Evolutionary conservation across 2,113 vertebrate species (phyloP), one percentile per base, ranked within the genome.

Genomic region (Peromyscus leucopus): DNA sequence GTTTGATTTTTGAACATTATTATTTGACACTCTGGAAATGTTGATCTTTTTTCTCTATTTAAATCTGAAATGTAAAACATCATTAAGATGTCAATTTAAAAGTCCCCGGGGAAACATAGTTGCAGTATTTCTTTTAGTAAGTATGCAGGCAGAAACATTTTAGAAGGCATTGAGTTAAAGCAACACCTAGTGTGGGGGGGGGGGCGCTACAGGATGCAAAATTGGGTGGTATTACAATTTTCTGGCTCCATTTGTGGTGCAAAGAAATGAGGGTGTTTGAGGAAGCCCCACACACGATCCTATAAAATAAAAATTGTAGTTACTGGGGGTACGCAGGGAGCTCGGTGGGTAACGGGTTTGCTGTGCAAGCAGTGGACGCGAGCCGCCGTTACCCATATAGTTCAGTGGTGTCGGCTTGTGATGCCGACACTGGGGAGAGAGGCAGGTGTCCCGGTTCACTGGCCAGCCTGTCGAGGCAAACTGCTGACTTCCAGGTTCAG

Each of bases 1-100:
- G 28, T 95, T 96, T 84, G 84, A 79, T 78, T 91, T 96, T 76
- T 28, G 78, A 67, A 51, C 57, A 36, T 63, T 78, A 48, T 57
- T 78, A 7, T 80, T n/a, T 17, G 78, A 84, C 55, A n/a, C 26
- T 2, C 76, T 85, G 33, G 69, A 39, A 94, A 78, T 95, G 71
- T n/a, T 57, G 55, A 36, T 85, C 12, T 5, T 84, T 6, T 84
- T 61, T 51, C 46, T 72, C 21, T 65, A 7, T 87, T 95, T 80
- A 83, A 79, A 87, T 21, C 92, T 72, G 17, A 94, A 67, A 57
- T 42, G 16, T 88, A 85, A 95, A 91, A 83, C 90, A 55, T 28
- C 57, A 48, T 59, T 92, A 59, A 89, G 63, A 31, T 92, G 72
- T 86, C 39, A 75, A 7, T 65, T 94, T 91, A 85, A 85, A 92